Percentiles rank a stretch among this genome's conserved stretches.
phyloP scores from a whole-genome alignment of 2,113 vertebrate genomes.

The Equus przewalskii region DNA sequence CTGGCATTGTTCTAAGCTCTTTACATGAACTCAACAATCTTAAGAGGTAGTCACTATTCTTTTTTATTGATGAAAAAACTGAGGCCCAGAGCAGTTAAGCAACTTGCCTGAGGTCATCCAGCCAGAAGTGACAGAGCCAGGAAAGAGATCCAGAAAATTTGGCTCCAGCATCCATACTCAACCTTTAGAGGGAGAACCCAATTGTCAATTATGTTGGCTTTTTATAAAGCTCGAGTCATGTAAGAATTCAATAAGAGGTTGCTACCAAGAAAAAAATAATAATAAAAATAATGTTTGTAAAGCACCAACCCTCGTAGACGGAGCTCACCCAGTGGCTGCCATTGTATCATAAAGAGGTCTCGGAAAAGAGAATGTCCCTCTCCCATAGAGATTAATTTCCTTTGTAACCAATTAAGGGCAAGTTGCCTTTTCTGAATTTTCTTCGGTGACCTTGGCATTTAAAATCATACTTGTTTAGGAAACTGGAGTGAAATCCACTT shows the following conservation, averaged over 20 bases:
- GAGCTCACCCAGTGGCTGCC: background rate
- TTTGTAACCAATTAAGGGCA: background rate
- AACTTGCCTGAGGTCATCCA: background rate
- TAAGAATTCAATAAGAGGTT: conserved; percentile 83
- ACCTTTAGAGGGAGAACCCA: conserved; percentile 46
- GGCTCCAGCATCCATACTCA: background rate
- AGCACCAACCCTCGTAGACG: background rate
- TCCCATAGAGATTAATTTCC: background rate
- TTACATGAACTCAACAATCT: background rate
- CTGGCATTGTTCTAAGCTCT: background rate
- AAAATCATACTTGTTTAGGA: background rate
- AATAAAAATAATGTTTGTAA: background rate
- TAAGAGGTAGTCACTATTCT: background rate
- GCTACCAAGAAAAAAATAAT: conserved; percentile 74
- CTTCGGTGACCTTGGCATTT: background rate
- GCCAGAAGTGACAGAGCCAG: background rate
- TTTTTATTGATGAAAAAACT: background rate
- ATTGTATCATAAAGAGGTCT: background rate
- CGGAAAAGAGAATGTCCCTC: background rate
- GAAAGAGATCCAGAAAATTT: background rate
- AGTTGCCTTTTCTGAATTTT: conserved; percentile 11
- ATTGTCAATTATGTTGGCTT: conserved; percentile 79
- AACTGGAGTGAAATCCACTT: background rate
- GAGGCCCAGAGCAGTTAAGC: background rate
- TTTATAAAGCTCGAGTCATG: conserved; percentile 80